These are phyloP conservation scores for Agrotis clavis DNA, from an alignment of 2,888 invertebrate genomes.

Conservation along the genomic window DNA sequence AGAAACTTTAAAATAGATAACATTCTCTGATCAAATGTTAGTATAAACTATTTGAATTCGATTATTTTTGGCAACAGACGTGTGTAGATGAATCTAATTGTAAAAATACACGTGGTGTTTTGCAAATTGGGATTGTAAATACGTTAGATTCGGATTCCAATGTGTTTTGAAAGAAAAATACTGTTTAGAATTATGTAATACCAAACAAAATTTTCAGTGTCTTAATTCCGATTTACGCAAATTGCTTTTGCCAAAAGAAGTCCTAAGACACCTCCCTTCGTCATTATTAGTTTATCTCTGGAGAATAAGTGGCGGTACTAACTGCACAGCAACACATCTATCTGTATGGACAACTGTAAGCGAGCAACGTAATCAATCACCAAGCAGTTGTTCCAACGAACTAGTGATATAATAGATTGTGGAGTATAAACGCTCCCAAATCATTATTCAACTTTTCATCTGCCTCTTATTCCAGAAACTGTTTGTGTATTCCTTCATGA, in stretches of 20 bases:
- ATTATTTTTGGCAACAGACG: slow-evolving; percentile 22
- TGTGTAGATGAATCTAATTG: slow-evolving; percentile 13
- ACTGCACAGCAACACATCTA: neutral
- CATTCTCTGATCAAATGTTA: slow-evolving; percentile 26
- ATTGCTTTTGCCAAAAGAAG: too few species aligned
- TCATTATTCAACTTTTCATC: neutral
- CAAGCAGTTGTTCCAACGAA: too few species aligned
- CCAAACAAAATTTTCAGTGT: neutral
- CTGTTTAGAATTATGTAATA: neutral
- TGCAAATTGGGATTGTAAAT: slow-evolving; percentile 29
- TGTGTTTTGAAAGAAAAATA: slow-evolving; percentile 16
- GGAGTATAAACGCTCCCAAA: neutral
- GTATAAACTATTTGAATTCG: slow-evolving; percentile 18
- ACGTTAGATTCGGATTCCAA: neutral
- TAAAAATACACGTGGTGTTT: slow-evolving; percentile 28
- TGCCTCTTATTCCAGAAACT: neutral
- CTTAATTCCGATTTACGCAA: neutral
- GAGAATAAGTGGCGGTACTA: neutral
- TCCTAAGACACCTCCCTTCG: neutral
- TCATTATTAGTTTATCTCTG: neutral
- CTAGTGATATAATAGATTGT: neutral
- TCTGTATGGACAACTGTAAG: too few species aligned
- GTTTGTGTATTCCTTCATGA: slow-evolving; percentile 8
- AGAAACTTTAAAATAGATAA: slow-evolving; percentile 24
- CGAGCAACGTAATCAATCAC: neutral